phyloP scores from a whole-genome alignment of 2,797 vertebrate genomes.

The Sandelia bainsii region DNA sequence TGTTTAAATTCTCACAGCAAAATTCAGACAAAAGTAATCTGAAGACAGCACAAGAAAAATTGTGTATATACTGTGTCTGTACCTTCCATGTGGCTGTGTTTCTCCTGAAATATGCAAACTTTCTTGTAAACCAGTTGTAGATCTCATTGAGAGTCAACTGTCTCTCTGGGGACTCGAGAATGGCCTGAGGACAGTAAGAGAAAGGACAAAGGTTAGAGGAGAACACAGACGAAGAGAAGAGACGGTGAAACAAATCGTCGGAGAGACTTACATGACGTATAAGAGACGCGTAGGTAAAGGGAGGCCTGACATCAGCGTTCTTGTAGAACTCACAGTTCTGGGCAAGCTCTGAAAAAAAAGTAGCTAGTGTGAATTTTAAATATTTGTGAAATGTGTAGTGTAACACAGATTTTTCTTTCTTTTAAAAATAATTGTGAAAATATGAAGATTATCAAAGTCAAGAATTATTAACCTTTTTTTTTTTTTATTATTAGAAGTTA shows the following conservation, averaged over 20 bases:
- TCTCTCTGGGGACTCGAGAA: slow-evolving; percentile 97
- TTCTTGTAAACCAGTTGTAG: slow-evolving; percentile 99
- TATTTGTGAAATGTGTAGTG: neutral
- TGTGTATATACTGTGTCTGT: slow-evolving; percentile 49
- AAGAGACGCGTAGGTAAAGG: slow-evolving; percentile 98
- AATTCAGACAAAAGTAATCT: neutral
- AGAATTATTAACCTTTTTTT: too few species aligned
- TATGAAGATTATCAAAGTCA: too few species aligned
- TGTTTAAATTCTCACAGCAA: neutral
- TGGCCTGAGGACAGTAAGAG: slow-evolving; percentile 85
- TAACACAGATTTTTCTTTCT: neutral
- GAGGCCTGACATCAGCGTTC: slow-evolving; percentile 97
- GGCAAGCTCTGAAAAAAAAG: slow-evolving; percentile 89
- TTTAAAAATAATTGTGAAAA: too few species aligned
- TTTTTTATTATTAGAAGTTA: neutral
- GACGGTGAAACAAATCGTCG: neutral
- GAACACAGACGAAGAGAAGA: slow-evolving; percentile 2
- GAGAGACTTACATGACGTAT: slow-evolving; percentile 93
- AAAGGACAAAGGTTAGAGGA: slow-evolving; percentile 33
- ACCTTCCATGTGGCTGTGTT: slow-evolving; percentile 99
- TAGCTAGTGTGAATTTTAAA: neutral
- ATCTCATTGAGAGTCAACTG: slow-evolving; percentile 99
- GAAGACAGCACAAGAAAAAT: neutral
- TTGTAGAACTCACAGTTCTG: slow-evolving; percentile 99
- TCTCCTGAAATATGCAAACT: slow-evolving; percentile 99